Conservation (phyloP, 2,888 invertebrate species). For the Cheilosia scutellata region DNA sequence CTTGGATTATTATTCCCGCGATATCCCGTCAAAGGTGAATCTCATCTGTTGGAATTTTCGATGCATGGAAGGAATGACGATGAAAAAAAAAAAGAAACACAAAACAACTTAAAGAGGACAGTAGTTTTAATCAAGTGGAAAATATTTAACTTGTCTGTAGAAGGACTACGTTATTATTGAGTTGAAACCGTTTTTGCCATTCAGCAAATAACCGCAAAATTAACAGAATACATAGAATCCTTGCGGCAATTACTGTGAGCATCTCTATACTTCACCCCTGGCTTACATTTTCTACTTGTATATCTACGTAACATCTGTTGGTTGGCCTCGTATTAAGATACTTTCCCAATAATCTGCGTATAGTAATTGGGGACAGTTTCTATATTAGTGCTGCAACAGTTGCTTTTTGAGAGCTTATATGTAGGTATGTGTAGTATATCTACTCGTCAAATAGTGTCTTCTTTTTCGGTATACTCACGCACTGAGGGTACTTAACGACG, state of each 20-base stretch:
- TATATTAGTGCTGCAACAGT: constrained; percentile 63
- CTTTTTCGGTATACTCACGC: constrained; percentile 37
- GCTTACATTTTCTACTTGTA: neutral
- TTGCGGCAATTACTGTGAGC: neutral
- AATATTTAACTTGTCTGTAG: too few species aligned
- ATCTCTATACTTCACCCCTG: constrained; percentile 5
- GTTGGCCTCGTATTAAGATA: constrained; percentile 25
- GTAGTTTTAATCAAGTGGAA: too few species aligned
- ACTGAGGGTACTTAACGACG: constrained; percentile 45
- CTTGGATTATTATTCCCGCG: constrained; percentile 39
- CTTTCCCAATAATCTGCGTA: constrained; percentile 1
- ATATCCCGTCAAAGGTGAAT: neutral
- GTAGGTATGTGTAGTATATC: neutral
- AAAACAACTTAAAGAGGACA: too few species aligned
- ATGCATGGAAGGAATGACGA: too few species aligned
- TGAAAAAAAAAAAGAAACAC: too few species aligned
- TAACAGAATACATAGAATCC: too few species aligned
- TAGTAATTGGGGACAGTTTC: constrained; percentile 66
- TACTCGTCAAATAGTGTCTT: neutral
- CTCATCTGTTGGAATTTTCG: too few species aligned
- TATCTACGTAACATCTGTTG: constrained; percentile 22
- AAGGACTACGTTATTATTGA: too few species aligned
- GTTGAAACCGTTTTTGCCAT: too few species aligned
- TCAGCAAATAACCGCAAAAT: too few species aligned
- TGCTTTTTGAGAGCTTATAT: constrained; percentile 51